Evolutionary conservation across 2,113 vertebrate species (phyloP), one percentile per base, ranked within the genome.

Genomic region (Casuarius casuarius): DNA sequence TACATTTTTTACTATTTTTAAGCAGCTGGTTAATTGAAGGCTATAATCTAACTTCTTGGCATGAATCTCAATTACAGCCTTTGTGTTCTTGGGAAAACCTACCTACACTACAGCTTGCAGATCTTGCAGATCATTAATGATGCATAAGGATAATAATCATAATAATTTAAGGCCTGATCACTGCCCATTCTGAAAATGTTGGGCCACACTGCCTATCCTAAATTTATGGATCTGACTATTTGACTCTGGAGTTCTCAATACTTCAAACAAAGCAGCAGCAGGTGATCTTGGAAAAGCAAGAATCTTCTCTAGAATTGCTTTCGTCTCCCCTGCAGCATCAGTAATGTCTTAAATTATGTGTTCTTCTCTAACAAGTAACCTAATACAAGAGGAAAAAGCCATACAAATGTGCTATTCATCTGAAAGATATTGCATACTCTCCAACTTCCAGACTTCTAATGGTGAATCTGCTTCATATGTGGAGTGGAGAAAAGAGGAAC

Each of bases 1-100:
- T 66, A 84, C 23, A n/a, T 68, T 29, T 80, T 10, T 90, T 56
- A 75, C 68, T 90, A 16, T 52, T 91, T 85, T 74, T 70, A 84
- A 87, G 44, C 62, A 62, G 17, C 1, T 63, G 8, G 12, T 52
- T 92, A 83, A 74, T 71, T 91, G 75, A 76, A 65, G 2, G 38
- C 2, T 11, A 15, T 28, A 73, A 67, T 46, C 26, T 77, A 82
- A 49, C 18, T 82, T 77, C 0, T 1, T 59, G 21, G 23, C 8
- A 31, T 28, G 33, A 2, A 68, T 70, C 38, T 82, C 51, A 49
- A 23, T 63, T 67, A 25, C 7, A 81, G 5, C 11, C 19, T 51
- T 4, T 56, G 4, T 67, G 5, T 54, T 87, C 20, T 54, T 74
- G 19, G 23, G 67, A 74, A 89, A 92, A 35, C 9, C 15, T 81